Conservation (phyloP, 2,888 invertebrate species). For the Acleris emargana region DNA sequence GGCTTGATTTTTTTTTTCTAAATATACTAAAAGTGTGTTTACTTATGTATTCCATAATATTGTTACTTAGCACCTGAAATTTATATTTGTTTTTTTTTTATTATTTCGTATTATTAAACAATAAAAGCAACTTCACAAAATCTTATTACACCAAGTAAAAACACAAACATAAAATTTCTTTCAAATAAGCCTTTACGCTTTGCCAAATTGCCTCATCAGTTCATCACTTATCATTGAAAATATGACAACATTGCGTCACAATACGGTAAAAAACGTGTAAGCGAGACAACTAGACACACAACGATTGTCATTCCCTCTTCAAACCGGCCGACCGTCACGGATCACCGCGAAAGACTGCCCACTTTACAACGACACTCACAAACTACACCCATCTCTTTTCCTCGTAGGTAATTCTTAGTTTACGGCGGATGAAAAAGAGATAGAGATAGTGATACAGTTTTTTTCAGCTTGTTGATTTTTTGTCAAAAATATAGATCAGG, state of each 20-base stretch:
- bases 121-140: no score
- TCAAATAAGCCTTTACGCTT: conserved; percentile 9
- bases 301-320: conserved; percentile 70
- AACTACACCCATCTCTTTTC: conserved; percentile 59
- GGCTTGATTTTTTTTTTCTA: no score
- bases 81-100: no score
- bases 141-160: no score
- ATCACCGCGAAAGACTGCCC: conserved; percentile 75
- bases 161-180: neutral
- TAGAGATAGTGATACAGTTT: conserved; percentile 43
- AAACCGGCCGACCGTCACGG: conserved; percentile 75
- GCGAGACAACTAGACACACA: conserved; percentile 56
- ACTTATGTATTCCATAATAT: no score
- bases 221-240: conserved; percentile 29
- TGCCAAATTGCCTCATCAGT: conserved; percentile 27
- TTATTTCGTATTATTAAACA: no score
- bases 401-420: conserved; percentile 40
- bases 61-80: no score
- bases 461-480: conserved; percentile 69
- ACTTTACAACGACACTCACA: conserved; percentile 53
- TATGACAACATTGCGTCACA: conserved; percentile 36
- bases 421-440: conserved; percentile 51
- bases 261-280: conserved; percentile 55
- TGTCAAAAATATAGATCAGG: conserved; percentile 79
- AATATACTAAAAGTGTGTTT: no score